Evolutionary conservation across 2,888 invertebrate genomes (phyloP).

Genomic region (Agriopis marginaria): DNA sequence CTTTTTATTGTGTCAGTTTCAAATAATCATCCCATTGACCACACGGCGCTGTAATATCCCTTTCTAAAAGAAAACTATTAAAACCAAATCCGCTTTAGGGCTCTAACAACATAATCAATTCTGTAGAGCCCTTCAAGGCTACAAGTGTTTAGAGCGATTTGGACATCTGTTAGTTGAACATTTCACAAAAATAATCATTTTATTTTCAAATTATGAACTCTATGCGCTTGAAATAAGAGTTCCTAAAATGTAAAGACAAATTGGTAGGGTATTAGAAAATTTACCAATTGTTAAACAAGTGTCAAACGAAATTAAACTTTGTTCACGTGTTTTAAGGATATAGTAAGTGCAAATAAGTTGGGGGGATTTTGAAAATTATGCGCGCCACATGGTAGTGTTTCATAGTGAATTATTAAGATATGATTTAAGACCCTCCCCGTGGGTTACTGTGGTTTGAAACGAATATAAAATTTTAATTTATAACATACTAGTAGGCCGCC

Average conservation of each 20-base stretch:
- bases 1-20: background rate
- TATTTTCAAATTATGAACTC: conserved; percentile 1
- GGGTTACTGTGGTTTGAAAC: conserved; percentile 8
- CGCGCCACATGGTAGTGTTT: conserved; percentile 58
- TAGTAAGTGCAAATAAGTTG: conserved; percentile 8
- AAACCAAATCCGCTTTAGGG: conserved; percentile 80
- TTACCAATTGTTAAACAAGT: background rate
- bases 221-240: background rate
- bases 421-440: conserved; percentile 25
- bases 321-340: background rate
- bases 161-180: conserved; percentile 74
- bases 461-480: conserved; percentile 14
- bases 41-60: conserved; percentile 46
- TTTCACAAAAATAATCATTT: conserved; percentile 42
- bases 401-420: conserved; percentile 57
- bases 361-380: conserved; percentile 36
- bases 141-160: conserved; percentile 75
- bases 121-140: conserved; percentile 76
- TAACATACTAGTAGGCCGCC: no score
- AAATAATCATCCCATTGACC: conserved; percentile 48
- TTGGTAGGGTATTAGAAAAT: background rate
- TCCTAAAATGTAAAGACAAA: background rate
- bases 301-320: conserved; percentile 44
- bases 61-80: conserved; percentile 71
- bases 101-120: conserved; percentile 78